Percentiles rank a stretch among this genome's conserved stretches.
Evolutionary conservation across 2,797 vertebrate genomes (phyloP).

Genomic region (Enteromius radiatus): DNA sequence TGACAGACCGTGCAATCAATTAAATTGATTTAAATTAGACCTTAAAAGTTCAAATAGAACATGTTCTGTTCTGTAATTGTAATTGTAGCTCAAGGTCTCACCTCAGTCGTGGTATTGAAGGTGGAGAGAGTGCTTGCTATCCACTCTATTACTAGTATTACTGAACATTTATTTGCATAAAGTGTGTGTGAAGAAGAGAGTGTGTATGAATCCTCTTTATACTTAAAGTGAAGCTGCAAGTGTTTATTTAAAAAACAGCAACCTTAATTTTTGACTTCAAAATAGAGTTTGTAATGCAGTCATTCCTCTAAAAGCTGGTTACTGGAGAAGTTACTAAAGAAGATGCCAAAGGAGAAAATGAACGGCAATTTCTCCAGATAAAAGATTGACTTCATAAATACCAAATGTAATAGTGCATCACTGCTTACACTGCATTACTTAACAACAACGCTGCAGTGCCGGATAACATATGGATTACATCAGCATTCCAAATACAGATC

Average conservation of each 20-base stretch:
- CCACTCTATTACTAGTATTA: no score
- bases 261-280: neutral
- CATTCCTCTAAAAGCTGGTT: neutral
- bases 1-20: neutral
- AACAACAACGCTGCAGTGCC: conserved; percentile 13
- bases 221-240: neutral
- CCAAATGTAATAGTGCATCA: conserved; percentile 13
- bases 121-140: no score
- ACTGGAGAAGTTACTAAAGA: neutral
- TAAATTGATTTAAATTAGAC: neutral
- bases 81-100: no score
- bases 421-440: conserved; percentile 46
- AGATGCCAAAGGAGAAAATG: neutral
- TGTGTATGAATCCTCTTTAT: no score
- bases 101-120: no score
- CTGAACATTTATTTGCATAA: no score
- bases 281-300: neutral
- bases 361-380: neutral
- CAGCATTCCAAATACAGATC: conserved; percentile 34
- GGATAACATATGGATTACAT: conserved; percentile 34
- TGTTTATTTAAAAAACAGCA: neutral
- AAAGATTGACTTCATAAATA: conserved; percentile 23
- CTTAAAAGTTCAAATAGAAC: neutral
- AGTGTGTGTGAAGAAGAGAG: no score
- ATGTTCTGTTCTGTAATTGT: no score